Evolutionary conservation across 53 echinoderm and acorn worm species (phyloP), one percentile per base, ranked within the genome.

Genomic region (Echinometra lucunter): DNA sequence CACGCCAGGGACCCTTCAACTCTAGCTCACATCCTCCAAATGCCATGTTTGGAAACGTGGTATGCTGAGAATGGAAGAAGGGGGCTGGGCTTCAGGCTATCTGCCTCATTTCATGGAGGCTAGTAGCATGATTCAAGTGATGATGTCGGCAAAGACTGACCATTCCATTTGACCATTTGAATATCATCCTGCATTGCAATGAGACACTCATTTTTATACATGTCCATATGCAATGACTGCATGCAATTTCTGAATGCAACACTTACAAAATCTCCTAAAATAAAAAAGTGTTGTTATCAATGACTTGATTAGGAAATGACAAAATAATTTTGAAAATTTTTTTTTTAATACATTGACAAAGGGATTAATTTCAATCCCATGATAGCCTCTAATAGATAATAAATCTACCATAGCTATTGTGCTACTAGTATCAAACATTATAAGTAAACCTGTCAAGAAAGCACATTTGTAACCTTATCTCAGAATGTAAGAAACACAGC

Each of bases 31-130:
- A 78, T 92, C 92, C 92, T 78, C 34, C 80, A 78, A 74, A 55
- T 92, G 92, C 92, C 92, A 78, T 92, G 92, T 92, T 78, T 92
- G 92, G 92, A 92, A 92, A 74, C 17, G 75, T 58, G 92, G 92
- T 28, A 92, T 92, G 92, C 57, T 17, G 57, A 78, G 92, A 92
- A 92, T 92, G 92, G 78, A 75, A 53, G 9, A 92, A 75, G 92
- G 92, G 66, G 78, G 92, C 47, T 34, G 55, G 74, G 78, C 92
- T 55, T 34, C 23, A 30, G 38, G 5, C 10, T n/a, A 2, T 10
- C 9, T 23, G 23, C 30, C 49, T 45, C 85, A 85, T 49, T 49
- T 47, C 37, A 16, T 49, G 85, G 53, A 49, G n/a, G 85, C 85
- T 49, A 19, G 78, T 42, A 38, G 78, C 30, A 19, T 42, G 42